These are phyloP conservation scores for Scatophagus argus DNA, from an alignment of 2,113 vertebrate genomes.

Conservation along the genomic window DNA sequence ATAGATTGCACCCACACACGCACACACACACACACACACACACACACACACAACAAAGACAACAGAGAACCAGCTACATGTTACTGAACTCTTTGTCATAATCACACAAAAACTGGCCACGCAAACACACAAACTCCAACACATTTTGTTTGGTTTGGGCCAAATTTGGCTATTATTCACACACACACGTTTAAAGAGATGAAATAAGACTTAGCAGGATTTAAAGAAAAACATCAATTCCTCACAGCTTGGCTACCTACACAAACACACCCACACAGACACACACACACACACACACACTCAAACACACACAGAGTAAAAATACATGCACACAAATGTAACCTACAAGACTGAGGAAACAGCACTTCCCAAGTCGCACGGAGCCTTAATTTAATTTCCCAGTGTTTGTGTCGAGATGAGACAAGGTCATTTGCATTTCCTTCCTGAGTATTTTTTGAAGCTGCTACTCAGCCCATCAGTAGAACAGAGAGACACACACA, in stretches of 20 bases:
- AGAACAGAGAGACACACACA: conserved; percentile 33
- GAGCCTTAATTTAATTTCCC: conserved; percentile 79
- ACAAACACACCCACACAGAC: conserved; percentile 11
- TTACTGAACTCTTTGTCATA: conserved; percentile 17
- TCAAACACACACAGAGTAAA: neutral
- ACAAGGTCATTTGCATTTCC: conserved; percentile 79
- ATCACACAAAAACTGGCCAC: neutral
- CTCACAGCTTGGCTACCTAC: conserved; percentile 15
- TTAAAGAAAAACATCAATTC: conserved; percentile 35
- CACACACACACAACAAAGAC: conserved; percentile 18
- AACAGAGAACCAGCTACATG: neutral
- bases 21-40: conserved; percentile 22
- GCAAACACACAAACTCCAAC: neutral
- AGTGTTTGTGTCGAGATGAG: conserved; percentile 79
- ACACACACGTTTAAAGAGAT: conserved; percentile 22
- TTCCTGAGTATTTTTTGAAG: conserved; percentile 57
- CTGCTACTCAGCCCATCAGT: conserved; percentile 47
- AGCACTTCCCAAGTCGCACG: conserved; percentile 44
- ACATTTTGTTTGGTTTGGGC: conserved; percentile 7
- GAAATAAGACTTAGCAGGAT: conserved; percentile 41
- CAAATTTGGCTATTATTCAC: conserved; percentile 43
- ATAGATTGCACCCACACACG: conserved; percentile 31
- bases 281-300: conserved; percentile 12
- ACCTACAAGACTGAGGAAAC: conserved; percentile 36
- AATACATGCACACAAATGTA: neutral